Evolutionary conservation across 2,797 vertebrate genomes (phyloP).

Genomic region (Eulemur coronatus): DNA sequence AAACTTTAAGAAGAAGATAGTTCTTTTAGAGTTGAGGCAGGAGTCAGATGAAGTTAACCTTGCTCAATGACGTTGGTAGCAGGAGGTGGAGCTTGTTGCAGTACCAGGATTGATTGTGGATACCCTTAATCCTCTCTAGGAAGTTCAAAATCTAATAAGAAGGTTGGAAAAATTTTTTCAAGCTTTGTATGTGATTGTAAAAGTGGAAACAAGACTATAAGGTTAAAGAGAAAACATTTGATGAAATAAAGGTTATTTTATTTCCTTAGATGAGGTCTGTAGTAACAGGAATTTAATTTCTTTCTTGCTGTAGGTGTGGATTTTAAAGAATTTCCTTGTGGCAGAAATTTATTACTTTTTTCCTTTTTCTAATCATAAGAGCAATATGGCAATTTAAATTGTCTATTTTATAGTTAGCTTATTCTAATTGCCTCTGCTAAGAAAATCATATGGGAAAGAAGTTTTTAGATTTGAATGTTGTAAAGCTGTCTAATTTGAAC

Average conservation of each 20-base stretch:
- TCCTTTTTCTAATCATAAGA: neutral
- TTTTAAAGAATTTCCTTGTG: neutral
- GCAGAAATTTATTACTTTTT: neutral
- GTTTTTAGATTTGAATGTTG: neutral
- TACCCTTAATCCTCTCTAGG: neutral
- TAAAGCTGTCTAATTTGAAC: constrained; percentile 5
- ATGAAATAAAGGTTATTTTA: neutral
- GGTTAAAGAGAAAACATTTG: neutral
- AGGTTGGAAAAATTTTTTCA: neutral
- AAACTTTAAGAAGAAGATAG: neutral
- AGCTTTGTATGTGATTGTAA: neutral
- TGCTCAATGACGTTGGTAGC: neutral
- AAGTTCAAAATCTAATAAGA: neutral
- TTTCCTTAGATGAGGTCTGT: neutral
- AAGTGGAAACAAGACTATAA: neutral
- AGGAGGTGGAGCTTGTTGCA: constrained; percentile 20
- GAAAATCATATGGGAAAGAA: neutral
- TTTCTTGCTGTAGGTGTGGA: neutral
- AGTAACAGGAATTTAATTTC: neutral
- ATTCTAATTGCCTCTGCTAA: neutral
- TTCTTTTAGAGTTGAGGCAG: neutral
- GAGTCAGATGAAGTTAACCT: neutral
- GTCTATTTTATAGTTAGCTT: neutral
- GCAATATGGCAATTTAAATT: neutral
- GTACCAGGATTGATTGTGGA: neutral